Base-by-base conservation (phyloP, 2,888 invertebrate species). In the Bellardia bayeri region DNA sequence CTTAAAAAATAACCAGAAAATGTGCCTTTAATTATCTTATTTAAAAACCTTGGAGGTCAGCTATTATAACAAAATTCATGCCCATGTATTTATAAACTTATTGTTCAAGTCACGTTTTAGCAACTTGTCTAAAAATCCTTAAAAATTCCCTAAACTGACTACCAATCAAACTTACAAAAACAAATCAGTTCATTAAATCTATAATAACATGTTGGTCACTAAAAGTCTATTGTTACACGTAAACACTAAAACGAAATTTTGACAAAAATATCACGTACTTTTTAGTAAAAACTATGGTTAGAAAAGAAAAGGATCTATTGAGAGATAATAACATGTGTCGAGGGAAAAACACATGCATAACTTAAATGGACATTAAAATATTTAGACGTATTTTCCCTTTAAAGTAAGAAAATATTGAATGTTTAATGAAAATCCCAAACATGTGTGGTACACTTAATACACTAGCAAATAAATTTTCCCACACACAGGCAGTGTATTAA, bases 241-340 rank as follows among this genome's bases (percentile, higher is more conserved):
- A 45, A 30, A 58, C 2, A 45, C 30, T 56, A 79, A 84, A 58
- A 68, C 61, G 0, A 56, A 74, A 68, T 84, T 80, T 84, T 80
- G 79, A 74, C 79, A 84, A 74, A 84, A 79, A 84, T 84, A 84
- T 74, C 84, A 84, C 84, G 84, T 84, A 79, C 68, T 30, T 30
- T 40, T 76, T 54, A 11, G 54, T 42, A 23, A 56, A 78, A 78
- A 42, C 6, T 54, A 16, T 33, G 30, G 30, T 13, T 33, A 6
- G 7, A 64, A 0, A 37, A 40, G 14, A 56, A 16, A 56, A 23
- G 23, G 8, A 30, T 76, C 40, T 40, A 23, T 42, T 37, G 2
- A 13, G 13, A 42, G 4, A 33, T 54, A n/a, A 9, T 9, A 33
- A 37, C 78, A 54, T 64, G 49, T 58, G 16, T 72, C 64, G 7